Evolutionary conservation across 2,797 vertebrate genomes (phyloP).

Genomic region (Pseudochromis fuscus): DNA sequence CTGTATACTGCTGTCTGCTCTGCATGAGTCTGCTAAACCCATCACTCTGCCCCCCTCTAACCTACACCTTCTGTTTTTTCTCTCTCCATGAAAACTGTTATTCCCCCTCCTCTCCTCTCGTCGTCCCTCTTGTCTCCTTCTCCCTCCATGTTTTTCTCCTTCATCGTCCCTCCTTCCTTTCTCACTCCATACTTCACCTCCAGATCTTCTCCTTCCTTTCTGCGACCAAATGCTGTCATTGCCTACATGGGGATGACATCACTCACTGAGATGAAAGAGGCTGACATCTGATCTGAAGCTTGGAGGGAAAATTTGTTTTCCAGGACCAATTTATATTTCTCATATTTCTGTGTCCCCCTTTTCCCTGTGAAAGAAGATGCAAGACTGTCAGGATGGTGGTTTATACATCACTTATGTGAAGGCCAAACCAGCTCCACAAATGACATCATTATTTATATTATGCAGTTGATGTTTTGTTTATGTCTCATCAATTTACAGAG

Average conservation of each 20-base stretch:
- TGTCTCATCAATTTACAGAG: not conserved
- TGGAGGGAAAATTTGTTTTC: slow-evolving; percentile 5
- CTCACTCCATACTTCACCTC: slow-evolving; percentile 20
- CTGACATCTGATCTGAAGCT: slow-evolving; percentile 25
- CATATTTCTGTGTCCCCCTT: not conserved
- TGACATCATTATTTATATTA: slow-evolving; percentile 15
- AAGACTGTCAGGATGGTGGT: slow-evolving; percentile 1
- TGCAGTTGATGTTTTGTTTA: slow-evolving; percentile 16
- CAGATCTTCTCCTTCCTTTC: slow-evolving; percentile 20
- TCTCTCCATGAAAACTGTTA: slow-evolving; percentile 24
- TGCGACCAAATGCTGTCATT: slow-evolving; percentile 41
- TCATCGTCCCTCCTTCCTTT: not conserved
- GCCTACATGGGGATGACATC: slow-evolving; percentile 52
- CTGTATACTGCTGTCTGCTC: slow-evolving; percentile 55
- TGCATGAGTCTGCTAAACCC: slow-evolving; percentile 78
- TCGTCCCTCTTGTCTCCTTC: not conserved
- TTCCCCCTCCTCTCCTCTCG: slow-evolving; percentile 3
- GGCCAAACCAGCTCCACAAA: not conserved
- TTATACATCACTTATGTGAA: slow-evolving; percentile 4
- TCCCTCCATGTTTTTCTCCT: not conserved
- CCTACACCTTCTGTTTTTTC: slow-evolving; percentile 47
- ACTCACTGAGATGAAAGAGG: slow-evolving; percentile 55
- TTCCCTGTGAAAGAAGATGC: not conserved
- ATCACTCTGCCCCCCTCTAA: slow-evolving; percentile 64
- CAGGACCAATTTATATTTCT: slow-evolving; percentile 15